Percentiles rank a stretch among this genome's conserved stretches.
These are phyloP conservation scores for Dermolepida albohirtum DNA, from an alignment of 2,888 invertebrate genomes.

Conservation along the genomic window DNA sequence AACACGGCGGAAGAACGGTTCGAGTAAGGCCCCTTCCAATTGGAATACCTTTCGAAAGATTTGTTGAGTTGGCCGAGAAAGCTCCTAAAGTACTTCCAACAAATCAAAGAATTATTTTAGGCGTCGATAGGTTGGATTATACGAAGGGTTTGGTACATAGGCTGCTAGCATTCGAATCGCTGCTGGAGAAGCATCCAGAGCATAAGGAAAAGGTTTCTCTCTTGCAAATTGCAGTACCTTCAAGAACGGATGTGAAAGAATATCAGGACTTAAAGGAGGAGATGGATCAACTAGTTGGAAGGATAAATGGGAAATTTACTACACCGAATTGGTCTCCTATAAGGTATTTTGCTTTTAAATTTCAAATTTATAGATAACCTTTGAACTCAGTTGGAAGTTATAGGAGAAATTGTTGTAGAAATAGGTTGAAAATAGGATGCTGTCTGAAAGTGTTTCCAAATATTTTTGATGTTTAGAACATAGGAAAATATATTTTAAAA, in stretches of 20 bases:
- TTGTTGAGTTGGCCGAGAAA: conserved; percentile 82
- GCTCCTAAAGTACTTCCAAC: conserved; percentile 74
- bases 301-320: conserved; percentile 89
- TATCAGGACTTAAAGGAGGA: conserved; percentile 91
- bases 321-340: conserved; percentile 95
- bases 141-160: conserved; percentile 90
- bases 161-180: conserved; percentile 83
- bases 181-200: conserved; percentile 86
- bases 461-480: no score
- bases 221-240: conserved; percentile 89
- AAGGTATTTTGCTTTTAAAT: conserved; percentile 64
- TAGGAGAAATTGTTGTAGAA: no score
- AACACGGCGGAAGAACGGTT: conserved; percentile 88
- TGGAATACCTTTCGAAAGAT: conserved; percentile 89
- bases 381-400: no score
- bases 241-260: conserved; percentile 89
- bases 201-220: conserved; percentile 86
- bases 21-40: conserved; percentile 87
- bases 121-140: conserved; percentile 90
- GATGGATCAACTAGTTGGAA: conserved; percentile 89
- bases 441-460: no score
- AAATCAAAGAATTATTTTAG: conserved; percentile 84
- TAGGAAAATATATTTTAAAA: no score
- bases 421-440: no score
- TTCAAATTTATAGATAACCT: no score